These are phyloP conservation scores for Zapus hudsonius DNA, from an alignment of 2,113 vertebrate species.

Conservation along the genomic window DNA sequence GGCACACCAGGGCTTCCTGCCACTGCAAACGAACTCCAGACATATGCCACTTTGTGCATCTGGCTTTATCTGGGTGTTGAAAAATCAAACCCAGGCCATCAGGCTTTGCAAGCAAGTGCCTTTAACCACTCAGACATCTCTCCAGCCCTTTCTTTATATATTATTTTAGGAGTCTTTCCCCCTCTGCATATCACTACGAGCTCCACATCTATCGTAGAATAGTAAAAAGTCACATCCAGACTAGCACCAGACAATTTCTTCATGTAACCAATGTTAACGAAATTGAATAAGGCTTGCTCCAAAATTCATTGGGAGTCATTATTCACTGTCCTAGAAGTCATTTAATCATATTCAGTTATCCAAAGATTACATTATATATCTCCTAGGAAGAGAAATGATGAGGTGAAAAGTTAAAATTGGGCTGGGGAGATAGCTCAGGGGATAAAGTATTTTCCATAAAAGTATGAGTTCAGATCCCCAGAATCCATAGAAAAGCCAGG, in stretches of 20 bases:
- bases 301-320: constrained; percentile 71
- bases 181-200: constrained; percentile 49
- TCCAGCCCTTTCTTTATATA: neutral
- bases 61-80: too few species aligned
- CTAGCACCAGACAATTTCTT: constrained; percentile 59
- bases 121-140: too few species aligned
- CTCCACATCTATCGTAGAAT: constrained; percentile 41
- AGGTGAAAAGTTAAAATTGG: neutral
- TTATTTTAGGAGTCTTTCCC: constrained; percentile 29
- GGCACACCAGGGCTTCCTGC: too few species aligned
- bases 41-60: too few species aligned
- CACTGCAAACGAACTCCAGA: too few species aligned
- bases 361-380: constrained; percentile 55
- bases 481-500: too few species aligned
- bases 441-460: neutral
- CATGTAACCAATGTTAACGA: constrained; percentile 70
- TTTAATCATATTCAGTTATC: constrained; percentile 64
- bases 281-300: constrained; percentile 66
- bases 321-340: constrained; percentile 58
- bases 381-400: constrained; percentile 42
- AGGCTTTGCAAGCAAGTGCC: too few species aligned
- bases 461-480: too few species aligned
- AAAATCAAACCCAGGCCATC: too few species aligned
- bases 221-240: constrained; percentile 38
- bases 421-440: too few species aligned